Conservation (phyloP, 2,113 vertebrate genomes). For the Chloropsis cyanopogon region DNA sequence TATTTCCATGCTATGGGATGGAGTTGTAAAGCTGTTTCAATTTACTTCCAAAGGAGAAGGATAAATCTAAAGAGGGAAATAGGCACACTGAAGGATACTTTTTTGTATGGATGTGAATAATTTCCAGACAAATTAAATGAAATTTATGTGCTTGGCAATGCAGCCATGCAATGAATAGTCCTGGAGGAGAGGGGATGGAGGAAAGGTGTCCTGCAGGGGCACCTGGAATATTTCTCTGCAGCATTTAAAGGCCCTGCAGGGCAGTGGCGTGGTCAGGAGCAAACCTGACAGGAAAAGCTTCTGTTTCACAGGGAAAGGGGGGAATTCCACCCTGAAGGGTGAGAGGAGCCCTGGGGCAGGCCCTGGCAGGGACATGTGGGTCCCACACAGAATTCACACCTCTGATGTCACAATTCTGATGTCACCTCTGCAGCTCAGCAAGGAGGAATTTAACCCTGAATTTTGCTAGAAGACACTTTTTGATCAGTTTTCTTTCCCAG, state of each 20-base stretch:
- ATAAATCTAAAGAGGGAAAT: constrained; percentile 2
- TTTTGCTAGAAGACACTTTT: neutral
- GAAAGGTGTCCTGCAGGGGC: neutral
- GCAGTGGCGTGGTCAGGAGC: neutral
- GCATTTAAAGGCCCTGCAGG: neutral
- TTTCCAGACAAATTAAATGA: neutral
- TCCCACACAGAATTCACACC: too few species aligned
- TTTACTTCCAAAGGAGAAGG: neutral
- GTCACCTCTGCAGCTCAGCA: neutral
- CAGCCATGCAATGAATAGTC: neutral
- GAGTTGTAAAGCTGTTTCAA: neutral
- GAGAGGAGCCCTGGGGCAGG: neutral
- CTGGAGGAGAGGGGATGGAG: neutral
- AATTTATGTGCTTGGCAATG: neutral
- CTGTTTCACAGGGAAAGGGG: neutral
- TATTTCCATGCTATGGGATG: neutral
- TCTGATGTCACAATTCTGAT: neutral
- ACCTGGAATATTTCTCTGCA: neutral
- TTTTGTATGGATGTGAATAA: neutral
- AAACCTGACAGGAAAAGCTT: neutral
- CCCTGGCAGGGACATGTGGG: neutral
- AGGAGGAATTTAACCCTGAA: neutral
- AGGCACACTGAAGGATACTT: neutral
- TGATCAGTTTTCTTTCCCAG: neutral
- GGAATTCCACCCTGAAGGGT: neutral